Evolutionary conservation across 1,140 invertebrate genomes (phyloP).

Genomic region (Formica exsecta): DNA sequence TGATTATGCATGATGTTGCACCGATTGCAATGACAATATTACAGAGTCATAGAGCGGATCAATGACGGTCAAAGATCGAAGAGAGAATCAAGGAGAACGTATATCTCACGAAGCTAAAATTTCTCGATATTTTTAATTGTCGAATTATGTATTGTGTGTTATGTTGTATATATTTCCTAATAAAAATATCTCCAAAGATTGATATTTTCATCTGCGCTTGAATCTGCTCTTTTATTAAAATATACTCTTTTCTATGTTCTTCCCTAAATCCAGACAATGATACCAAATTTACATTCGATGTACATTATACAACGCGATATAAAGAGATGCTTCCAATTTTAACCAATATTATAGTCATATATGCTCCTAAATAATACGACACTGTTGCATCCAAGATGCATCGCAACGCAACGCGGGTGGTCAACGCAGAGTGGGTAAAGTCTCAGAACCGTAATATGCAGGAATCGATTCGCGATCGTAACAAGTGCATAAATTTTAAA

Average conservation of each 20-base stretch:
- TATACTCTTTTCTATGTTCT: neutral
- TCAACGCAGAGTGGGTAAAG: constrained; percentile 30
- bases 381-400: constrained; percentile 60
- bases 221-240: neutral
- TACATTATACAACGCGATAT: no score
- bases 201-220: neutral
- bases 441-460: constrained; percentile 13
- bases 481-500: neutral
- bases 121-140: neutral
- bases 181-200: neutral
- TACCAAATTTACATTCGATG: neutral
- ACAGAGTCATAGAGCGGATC: constrained; percentile 72
- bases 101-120: neutral
- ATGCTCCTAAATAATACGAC: constrained; percentile 26
- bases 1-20: constrained; percentile 64
- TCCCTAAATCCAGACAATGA: neutral
- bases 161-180: neutral
- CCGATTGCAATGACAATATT: constrained; percentile 61
- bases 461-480: neutral
- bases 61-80: constrained; percentile 69
- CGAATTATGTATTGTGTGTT: neutral
- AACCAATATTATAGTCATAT: constrained; percentile 2
- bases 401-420: constrained; percentile 52
- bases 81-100: neutral
- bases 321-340: neutral